Conservation (phyloP, 1,140 invertebrate genomes). For the Psix sp. region DNA sequence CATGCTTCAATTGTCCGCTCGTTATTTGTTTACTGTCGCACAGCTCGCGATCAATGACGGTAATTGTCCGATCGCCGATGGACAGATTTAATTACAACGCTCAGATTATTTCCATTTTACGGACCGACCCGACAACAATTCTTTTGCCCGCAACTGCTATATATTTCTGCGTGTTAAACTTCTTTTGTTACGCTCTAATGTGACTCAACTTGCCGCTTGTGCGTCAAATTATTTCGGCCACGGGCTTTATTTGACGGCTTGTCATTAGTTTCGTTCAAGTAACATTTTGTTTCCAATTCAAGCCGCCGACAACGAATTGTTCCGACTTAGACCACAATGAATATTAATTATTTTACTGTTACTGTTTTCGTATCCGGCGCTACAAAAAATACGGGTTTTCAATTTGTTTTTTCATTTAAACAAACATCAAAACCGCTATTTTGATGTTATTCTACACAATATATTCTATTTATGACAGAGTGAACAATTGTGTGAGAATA, state of each 20-base stretch:
- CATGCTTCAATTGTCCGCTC: slow-evolving; percentile 48
- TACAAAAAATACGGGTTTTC: too few species aligned
- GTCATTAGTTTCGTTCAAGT: slow-evolving; percentile 23
- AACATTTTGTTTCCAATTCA: slow-evolving; percentile 24
- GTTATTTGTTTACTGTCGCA: slow-evolving; percentile 56
- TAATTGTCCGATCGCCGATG: slow-evolving; percentile 41
- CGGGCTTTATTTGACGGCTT: slow-evolving; percentile 17
- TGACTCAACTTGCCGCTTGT: slow-evolving; percentile 12
- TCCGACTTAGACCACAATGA: too few species aligned
- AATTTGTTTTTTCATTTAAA: too few species aligned
- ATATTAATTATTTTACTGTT: too few species aligned
- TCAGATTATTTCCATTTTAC: slow-evolving; percentile 47
- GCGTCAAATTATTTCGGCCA: slow-evolving; percentile 23
- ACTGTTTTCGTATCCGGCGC: too few species aligned
- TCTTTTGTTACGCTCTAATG: slow-evolving; percentile 14
- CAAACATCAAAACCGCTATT: too few species aligned
- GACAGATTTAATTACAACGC: slow-evolving; percentile 48
- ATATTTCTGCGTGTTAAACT: slow-evolving; percentile 29
- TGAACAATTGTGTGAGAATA: too few species aligned
- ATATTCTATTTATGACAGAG: too few species aligned
- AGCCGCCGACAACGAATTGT: too few species aligned
- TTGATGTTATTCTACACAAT: too few species aligned
- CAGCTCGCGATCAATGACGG: slow-evolving; percentile 32
- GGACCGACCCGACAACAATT: slow-evolving; percentile 33
- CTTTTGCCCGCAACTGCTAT: slow-evolving; percentile 20